Evolutionary conservation across 1,140 invertebrate species (phyloP).

Genomic region (Rhopalosiphum maidis): DNA sequence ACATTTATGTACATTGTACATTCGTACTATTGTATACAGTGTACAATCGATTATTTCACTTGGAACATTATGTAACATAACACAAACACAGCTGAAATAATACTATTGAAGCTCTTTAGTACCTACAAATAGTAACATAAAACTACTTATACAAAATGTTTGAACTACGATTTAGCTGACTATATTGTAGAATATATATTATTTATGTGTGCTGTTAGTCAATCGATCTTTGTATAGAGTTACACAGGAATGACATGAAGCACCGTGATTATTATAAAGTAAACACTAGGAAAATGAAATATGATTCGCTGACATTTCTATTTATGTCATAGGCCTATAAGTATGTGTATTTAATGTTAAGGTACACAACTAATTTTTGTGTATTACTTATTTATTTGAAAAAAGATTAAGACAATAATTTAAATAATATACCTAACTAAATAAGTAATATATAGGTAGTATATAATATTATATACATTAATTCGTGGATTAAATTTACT

Average conservation of each 20-base stretch:
- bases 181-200: neutral
- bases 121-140: constrained; percentile 28
- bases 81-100: constrained; percentile 26
- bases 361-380: neutral
- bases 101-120: neutral
- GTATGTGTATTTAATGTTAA: neutral
- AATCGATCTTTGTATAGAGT: constrained; percentile 25
- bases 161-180: neutral
- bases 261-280: neutral
- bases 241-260: neutral
- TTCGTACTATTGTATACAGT: neutral
- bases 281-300: constrained; percentile 21
- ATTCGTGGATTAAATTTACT: too few species aligned
- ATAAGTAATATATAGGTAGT: too few species aligned
- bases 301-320: neutral
- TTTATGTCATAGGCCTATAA: neutral
- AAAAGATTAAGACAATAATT: neutral
- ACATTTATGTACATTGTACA: neutral
- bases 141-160: constrained; percentile 29
- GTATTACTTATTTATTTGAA: neutral
- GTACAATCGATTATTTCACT: neutral
- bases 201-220: neutral
- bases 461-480: too few species aligned
- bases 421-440: neutral
- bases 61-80: neutral